These are phyloP conservation scores for Dicranocentrus wangi DNA, from an alignment of 2,888 invertebrate species.

Conservation along the genomic window DNA sequence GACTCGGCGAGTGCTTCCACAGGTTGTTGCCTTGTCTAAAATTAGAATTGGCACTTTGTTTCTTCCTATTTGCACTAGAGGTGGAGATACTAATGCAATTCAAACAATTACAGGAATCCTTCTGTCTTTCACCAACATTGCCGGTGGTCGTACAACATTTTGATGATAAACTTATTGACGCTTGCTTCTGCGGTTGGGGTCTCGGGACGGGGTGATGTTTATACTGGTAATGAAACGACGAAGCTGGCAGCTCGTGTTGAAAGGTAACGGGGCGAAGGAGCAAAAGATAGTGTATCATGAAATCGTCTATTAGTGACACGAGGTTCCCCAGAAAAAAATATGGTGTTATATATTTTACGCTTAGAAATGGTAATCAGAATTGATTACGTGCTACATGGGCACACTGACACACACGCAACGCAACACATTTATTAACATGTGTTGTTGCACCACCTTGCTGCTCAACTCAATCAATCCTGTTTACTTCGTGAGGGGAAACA, in stretches of 20 bases:
- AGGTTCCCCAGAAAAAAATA: background rate
- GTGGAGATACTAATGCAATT: slow-evolving; percentile 19
- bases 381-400: too few species aligned
- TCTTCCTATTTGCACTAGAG: background rate
- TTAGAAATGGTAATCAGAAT: too few species aligned
- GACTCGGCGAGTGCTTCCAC: slow-evolving; percentile 27
- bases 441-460: too few species aligned
- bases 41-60: slow-evolving; percentile 27
- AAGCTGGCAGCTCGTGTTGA: slow-evolving; percentile 50
- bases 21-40: slow-evolving; percentile 36
- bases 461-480: slow-evolving; percentile 5
- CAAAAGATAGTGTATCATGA: slow-evolving; percentile 69
- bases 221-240: slow-evolving; percentile 40
- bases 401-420: too few species aligned
- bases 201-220: slow-evolving; percentile 20
- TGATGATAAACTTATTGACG: slow-evolving; percentile 5
- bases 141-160: slow-evolving; percentile 4
- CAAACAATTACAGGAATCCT: slow-evolving; percentile 35
- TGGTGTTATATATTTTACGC: too few species aligned
- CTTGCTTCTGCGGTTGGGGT: slow-evolving; percentile 36
- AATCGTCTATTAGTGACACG: slow-evolving; percentile 41
- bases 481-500: background rate
- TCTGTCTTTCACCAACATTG: slow-evolving; percentile 24
- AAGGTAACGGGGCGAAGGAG: slow-evolving; percentile 67
- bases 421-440: too few species aligned